Evolutionary conservation across 2,797 vertebrate genomes (phyloP).

Genomic region (Anableps anableps): DNA sequence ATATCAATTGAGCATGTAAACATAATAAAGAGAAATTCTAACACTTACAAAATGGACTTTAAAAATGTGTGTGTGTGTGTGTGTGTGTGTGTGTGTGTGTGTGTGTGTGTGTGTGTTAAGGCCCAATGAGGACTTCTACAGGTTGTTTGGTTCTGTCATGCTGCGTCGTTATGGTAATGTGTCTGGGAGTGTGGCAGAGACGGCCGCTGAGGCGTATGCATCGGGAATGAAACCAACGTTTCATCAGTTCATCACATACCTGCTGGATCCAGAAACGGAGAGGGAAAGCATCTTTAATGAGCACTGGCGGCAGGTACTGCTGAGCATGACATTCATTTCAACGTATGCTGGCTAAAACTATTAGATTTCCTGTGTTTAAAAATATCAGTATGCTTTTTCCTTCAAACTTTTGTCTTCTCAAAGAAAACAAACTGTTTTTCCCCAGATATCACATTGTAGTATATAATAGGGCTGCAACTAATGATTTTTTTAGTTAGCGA

Average conservation of each 20-base stretch:
- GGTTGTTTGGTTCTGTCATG: slow-evolving; percentile 86
- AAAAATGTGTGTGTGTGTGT: slow-evolving; percentile 2
- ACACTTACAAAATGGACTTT: slow-evolving; percentile 6
- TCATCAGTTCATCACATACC: slow-evolving; percentile 90
- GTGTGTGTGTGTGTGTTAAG: slow-evolving; percentile 42
- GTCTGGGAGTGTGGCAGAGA: slow-evolving; percentile 79
- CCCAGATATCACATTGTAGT: background rate
- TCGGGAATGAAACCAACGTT: slow-evolving; percentile 88
- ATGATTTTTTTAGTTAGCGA: too few relatives aligned
- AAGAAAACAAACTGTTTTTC: background rate
- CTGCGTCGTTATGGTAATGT: slow-evolving; percentile 85
- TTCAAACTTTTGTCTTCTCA: background rate
- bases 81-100: slow-evolving; percentile 16
- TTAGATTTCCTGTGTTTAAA: background rate
- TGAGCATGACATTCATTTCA: background rate
- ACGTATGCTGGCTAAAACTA: background rate
- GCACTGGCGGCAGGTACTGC: slow-evolving; percentile 89
- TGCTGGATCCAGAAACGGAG: slow-evolving; percentile 90
- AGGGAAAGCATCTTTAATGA: slow-evolving; percentile 87
- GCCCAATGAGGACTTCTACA: slow-evolving; percentile 91
- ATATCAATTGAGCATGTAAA: slow-evolving; percentile 10
- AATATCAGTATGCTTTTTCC: background rate
- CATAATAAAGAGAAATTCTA: slow-evolving; percentile 1
- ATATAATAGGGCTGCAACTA: too few relatives aligned
- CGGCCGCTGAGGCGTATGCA: slow-evolving; percentile 84